Conservation (phyloP, 2,797 vertebrate species). For the Danio albolineatus region DNA sequence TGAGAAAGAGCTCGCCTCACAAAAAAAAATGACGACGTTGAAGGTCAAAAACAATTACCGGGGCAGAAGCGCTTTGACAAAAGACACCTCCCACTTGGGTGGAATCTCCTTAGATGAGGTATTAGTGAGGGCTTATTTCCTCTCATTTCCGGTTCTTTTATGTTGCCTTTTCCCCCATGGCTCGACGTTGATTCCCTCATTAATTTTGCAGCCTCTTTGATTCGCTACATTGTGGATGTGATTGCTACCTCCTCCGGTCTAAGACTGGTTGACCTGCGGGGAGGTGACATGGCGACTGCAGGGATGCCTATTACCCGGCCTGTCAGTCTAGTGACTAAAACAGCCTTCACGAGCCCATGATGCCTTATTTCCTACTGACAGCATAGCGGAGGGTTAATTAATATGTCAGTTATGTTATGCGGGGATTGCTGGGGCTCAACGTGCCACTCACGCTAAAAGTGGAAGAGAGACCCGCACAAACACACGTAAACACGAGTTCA, state of each 20-base stretch:
- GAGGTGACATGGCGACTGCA: slow-evolving; percentile 82
- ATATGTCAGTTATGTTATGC: slow-evolving; percentile 84
- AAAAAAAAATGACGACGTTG: slow-evolving; percentile 71
- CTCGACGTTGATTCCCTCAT: slow-evolving; percentile 91
- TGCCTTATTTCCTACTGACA: slow-evolving; percentile 73
- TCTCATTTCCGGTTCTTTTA: slow-evolving; percentile 91
- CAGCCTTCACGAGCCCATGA: slow-evolving; percentile 48
- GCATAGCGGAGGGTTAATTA: slow-evolving; percentile 93
- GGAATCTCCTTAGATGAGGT: slow-evolving; percentile 89
- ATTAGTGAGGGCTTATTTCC: slow-evolving; percentile 94
- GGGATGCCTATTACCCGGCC: slow-evolving; percentile 83
- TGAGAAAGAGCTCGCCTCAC: slow-evolving; percentile 45
- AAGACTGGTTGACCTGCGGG: slow-evolving; percentile 89
- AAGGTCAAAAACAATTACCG: slow-evolving; percentile 83
- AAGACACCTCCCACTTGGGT: slow-evolving; percentile 73
- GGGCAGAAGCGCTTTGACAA: slow-evolving; percentile 75
- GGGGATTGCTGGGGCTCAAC: slow-evolving; percentile 40
- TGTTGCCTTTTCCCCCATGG: slow-evolving; percentile 86
- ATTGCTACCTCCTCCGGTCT: slow-evolving; percentile 78
- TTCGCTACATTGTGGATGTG: slow-evolving; percentile 82
- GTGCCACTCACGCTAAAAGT: slow-evolving; percentile 37
- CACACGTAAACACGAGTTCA: slow-evolving; percentile 8
- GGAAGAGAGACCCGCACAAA: slow-evolving; percentile 21
- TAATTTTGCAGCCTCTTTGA: slow-evolving; percentile 93
- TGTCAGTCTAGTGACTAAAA: slow-evolving; percentile 62